These are phyloP conservation scores for Melanaphis sacchari DNA, from an alignment of 1,140 invertebrate species.

Conservation along the genomic window DNA sequence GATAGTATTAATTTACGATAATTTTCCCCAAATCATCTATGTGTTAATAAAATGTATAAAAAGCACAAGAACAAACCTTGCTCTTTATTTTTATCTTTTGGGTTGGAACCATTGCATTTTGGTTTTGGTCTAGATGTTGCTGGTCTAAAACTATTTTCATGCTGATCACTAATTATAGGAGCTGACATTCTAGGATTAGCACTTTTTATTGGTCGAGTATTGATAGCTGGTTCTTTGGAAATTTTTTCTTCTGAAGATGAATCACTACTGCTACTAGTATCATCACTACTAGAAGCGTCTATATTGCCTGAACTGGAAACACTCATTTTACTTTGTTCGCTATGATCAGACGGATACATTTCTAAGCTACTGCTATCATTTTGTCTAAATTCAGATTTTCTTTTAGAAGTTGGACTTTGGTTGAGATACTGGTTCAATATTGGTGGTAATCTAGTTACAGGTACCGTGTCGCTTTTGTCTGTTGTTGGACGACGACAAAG, in stretches of 20 bases:
- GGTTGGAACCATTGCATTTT: neutral
- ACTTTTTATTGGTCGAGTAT: conserved; percentile 41
- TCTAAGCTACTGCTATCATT: conserved; percentile 40
- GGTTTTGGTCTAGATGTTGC: conserved; percentile 38
- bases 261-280: neutral
- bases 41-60: neutral
- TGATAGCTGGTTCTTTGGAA: neutral
- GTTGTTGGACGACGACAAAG: neutral
- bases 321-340: conserved; percentile 29
- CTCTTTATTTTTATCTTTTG: conserved; percentile 46
- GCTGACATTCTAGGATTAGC: conserved; percentile 44
- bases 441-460: conserved; percentile 35
- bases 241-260: neutral
- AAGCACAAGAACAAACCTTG: neutral
- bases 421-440: conserved; percentile 53
- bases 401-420: conserved; percentile 10
- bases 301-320: neutral
- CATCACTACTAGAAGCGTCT: conserved; percentile 36
- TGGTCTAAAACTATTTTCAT: conserved; percentile 40
- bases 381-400: conserved; percentile 18
- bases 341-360: conserved; percentile 37
- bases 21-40: neutral
- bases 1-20: neutral
- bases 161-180: conserved; percentile 39
- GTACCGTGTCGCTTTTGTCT: conserved; percentile 20